phyloP scores from a whole-genome alignment of 2,797 vertebrate genomes.

The Anguilla anguilla region DNA sequence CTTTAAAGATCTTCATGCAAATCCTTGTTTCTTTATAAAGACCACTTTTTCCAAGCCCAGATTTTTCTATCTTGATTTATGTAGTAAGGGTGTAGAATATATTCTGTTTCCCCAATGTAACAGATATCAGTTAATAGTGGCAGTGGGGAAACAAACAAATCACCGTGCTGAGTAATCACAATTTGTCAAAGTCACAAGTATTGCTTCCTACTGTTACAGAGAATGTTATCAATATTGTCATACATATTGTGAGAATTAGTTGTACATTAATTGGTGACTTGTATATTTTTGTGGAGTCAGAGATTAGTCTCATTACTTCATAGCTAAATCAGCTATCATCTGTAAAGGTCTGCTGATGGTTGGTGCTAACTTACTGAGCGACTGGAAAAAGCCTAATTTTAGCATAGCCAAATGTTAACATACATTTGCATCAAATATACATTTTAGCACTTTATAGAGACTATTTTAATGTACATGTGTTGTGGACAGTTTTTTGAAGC shows the following conservation, averaged over 20 bases:
- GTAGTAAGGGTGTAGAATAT: background rate
- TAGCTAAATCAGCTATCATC: background rate
- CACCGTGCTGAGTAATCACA: background rate
- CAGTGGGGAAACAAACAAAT: background rate
- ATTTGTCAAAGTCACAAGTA: background rate
- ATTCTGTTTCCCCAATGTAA: background rate
- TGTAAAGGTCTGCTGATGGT: background rate
- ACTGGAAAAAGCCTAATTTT: background rate
- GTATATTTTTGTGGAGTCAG: background rate
- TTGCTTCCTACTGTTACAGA: background rate
- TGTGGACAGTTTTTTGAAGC: background rate
- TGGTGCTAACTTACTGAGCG: background rate
- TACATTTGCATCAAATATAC: background rate
- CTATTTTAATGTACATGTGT: background rate
- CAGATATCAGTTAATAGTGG: background rate
- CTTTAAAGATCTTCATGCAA: background rate
- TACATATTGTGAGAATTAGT: background rate
- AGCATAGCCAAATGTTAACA: background rate
- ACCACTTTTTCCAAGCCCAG: background rate
- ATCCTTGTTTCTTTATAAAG: background rate
- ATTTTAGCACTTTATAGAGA: background rate
- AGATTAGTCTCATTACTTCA: background rate
- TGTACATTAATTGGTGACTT: background rate
- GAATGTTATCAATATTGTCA: background rate
- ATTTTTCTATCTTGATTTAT: background rate